Evolutionary conservation across 2,797 vertebrate species (phyloP), one percentile per base, ranked within the genome.

Genomic region (Sebastes vulpes): DNA sequence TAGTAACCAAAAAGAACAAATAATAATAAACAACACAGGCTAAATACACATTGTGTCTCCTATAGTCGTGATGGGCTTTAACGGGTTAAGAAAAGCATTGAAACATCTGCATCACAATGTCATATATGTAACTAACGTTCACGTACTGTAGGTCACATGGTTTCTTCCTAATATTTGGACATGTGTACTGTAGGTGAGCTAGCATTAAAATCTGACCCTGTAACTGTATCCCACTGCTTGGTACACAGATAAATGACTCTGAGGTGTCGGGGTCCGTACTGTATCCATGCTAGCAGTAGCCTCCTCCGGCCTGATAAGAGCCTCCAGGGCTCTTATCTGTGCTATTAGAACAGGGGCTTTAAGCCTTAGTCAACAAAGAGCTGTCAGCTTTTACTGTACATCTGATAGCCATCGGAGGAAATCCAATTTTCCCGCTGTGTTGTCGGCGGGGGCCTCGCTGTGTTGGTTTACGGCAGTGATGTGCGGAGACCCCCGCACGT

Each of bases 331-430:
- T 82, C 83, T 89, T 95, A 94, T 95, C 92, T 81, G 77, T 86
- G 83, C 84, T 86, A 92, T 91, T 92, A 92, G 85, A 94, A 92
- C 89, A 90, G 74, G 79, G 88, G 81, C 56, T 89, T 91, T 90
- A 92, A 91, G 81, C 90, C 89, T 87, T 87, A 91, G 94, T 94
- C 93, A 94, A 95, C 94, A 95, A 92, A 90, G 90, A 90, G 88
- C 90, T 94, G 92, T 95, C 93, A 91, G 92, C 90, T 87, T 88
- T 84, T 87, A 93, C 92, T 89, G 91, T 93, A 90, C 31, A 6
- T 82, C 84, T 79, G 94, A 95, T 96, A 94, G 86, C 90, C 88
- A 94, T 95, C 94, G 72, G 75, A 93, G 87, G 85, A 92, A 96
- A 95, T 94, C 93, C 94, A 94, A 94, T 95, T 95, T 94, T 84